phyloP scores from a whole-genome alignment of 30 jellyfish, hydroid and myxozoan genomes.

The Cassiopea xamachana region DNA sequence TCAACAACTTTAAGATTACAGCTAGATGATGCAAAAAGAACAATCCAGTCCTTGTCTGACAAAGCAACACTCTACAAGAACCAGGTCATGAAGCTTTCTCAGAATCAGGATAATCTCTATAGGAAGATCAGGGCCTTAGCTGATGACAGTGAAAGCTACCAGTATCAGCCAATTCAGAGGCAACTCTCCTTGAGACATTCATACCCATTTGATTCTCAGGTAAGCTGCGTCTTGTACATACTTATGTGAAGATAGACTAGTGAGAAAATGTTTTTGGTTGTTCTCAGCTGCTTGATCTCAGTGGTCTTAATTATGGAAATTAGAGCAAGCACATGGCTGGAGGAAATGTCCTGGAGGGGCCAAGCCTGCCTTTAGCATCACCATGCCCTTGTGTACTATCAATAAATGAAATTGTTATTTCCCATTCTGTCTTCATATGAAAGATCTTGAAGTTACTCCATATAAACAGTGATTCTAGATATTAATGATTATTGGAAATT shows the following conservation, averaged over 20 bases:
- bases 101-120: slow-evolving; percentile 10
- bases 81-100: slow-evolving; percentile 11
- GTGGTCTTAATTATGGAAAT: too few species aligned
- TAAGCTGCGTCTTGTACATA: background rate
- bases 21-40: slow-evolving; percentile 34
- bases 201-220: background rate
- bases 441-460: background rate
- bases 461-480: background rate
- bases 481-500: background rate
- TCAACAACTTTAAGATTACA: background rate
- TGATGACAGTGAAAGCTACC: background rate
- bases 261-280: background rate
- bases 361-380: too few species aligned
- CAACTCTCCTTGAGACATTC: slow-evolving; percentile 12
- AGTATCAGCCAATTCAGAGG: slow-evolving; percentile 4
- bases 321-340: too few species aligned
- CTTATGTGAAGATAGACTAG: too few species aligned
- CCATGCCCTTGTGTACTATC: too few species aligned
- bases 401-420: too few species aligned
- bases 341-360: too few species aligned
- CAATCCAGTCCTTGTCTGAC: slow-evolving; percentile 21
- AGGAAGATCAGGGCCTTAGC: background rate
- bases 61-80: background rate
- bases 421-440: too few species aligned
- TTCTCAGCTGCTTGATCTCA: too few species aligned